phyloP scores from a whole-genome alignment of 2,888 invertebrate genomes.

The Cataglyphis altisquamis region DNA sequence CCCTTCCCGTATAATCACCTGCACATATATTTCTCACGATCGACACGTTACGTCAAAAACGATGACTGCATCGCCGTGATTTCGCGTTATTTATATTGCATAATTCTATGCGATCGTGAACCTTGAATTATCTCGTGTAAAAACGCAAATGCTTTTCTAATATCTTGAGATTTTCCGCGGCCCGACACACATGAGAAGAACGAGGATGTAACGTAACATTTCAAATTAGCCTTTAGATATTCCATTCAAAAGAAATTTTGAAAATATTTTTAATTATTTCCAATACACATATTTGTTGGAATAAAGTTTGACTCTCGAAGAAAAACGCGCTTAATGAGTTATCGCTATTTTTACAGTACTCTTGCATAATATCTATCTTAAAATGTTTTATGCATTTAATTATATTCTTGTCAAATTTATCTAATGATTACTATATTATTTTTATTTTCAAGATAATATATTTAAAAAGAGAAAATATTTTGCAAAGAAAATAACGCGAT shows the following conservation, averaged over 20 bases:
- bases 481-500: background rate
- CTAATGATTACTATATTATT: background rate
- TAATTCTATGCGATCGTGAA: background rate
- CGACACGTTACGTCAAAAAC: slow-evolving; percentile 56
- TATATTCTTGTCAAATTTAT: slow-evolving; percentile 8
- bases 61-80: slow-evolving; percentile 11
- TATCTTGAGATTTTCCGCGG: slow-evolving; percentile 31
- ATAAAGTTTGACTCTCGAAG: slow-evolving; percentile 9
- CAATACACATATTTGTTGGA: background rate
- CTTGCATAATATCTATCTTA: background rate
- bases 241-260: background rate
- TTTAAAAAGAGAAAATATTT: background rate
- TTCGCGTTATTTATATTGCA: slow-evolving; percentile 25
- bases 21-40: slow-evolving; percentile 66
- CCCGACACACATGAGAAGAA: slow-evolving; percentile 41
- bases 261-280: background rate
- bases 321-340: background rate
- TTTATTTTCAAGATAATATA: background rate
- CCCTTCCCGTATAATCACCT: slow-evolving; percentile 56
- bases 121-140: slow-evolving; percentile 7
- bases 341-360: slow-evolving; percentile 9
- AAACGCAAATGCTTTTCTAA: slow-evolving; percentile 46
- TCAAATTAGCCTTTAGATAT: slow-evolving; percentile 1
- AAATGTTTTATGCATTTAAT: background rate
- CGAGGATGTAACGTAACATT: slow-evolving; percentile 61